A percentile compares a stretch with the other conserved stretches of the same genome.
These are phyloP conservation scores for Ochropleura leucogaster DNA, from an alignment of 2,888 invertebrate genomes.

Conservation along the genomic window DNA sequence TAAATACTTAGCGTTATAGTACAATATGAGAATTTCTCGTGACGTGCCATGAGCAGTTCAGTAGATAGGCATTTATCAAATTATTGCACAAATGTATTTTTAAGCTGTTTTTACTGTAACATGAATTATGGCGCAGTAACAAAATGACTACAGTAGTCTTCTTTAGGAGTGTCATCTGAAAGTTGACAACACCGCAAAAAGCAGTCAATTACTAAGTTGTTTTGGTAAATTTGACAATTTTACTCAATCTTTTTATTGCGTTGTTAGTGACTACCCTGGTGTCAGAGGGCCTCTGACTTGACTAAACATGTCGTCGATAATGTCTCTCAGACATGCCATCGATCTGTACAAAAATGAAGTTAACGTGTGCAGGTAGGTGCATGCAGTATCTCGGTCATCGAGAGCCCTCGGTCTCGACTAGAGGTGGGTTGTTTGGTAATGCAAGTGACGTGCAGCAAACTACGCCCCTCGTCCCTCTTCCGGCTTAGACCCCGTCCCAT, in stretches of 20 bases:
- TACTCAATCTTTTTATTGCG: not conserved
- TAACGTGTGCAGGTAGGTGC: no score
- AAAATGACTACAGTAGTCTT: not conserved
- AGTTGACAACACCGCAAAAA: not conserved
- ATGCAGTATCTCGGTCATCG: no score
- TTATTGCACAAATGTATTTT: conserved; percentile 78
- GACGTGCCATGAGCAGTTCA: conserved; percentile 76
- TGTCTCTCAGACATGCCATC: no score
- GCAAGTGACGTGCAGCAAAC: no score
- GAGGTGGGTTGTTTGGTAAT: no score
- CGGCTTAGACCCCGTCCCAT: no score
- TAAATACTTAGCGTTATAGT: conserved; percentile 71
- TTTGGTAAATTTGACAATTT: not conserved
- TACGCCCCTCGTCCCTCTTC: no score
- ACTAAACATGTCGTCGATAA: no score
- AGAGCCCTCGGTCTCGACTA: no score
- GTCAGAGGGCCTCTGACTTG: no score
- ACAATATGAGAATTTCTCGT: conserved; percentile 74
- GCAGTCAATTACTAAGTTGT: not conserved
- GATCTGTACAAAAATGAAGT: no score
- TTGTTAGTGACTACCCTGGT: no score
- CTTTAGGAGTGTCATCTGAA: not conserved
- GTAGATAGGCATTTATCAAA: conserved; percentile 80
- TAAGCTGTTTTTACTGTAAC: conserved; percentile 63
- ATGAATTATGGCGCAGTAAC: conserved; percentile 40